These are phyloP conservation scores for Drosophila subpulchrella DNA, from an alignment of 1,140 invertebrate genomes.

Conservation along the genomic window DNA sequence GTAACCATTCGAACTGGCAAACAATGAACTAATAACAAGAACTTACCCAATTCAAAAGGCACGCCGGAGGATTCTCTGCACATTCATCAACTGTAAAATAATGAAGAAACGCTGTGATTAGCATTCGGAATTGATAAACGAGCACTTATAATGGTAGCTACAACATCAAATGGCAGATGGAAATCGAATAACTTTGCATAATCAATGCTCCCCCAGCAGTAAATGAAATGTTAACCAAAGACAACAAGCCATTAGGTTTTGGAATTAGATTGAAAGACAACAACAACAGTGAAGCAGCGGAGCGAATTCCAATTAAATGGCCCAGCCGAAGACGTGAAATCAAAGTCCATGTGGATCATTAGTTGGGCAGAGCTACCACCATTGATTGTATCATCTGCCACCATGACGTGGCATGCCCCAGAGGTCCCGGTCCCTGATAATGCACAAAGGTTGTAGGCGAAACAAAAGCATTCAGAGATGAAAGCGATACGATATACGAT, in stretches of 20 bases:
- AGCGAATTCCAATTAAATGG: slow-evolving; percentile 39
- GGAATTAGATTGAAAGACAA: slow-evolving; percentile 50
- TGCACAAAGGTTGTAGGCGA: slow-evolving; percentile 65
- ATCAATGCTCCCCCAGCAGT: slow-evolving; percentile 29
- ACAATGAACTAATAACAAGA: slow-evolving; percentile 53
- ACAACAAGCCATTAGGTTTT: slow-evolving; percentile 24
- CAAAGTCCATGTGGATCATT: slow-evolving; percentile 16
- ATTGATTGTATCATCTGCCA: slow-evolving; percentile 39
- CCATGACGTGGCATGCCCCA: slow-evolving; percentile 22
- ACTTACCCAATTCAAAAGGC: slow-evolving; percentile 48
- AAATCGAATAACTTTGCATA: slow-evolving; percentile 44
- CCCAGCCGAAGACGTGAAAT: slow-evolving; percentile 17
- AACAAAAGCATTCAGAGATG: slow-evolving; percentile 33
- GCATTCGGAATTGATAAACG: slow-evolving; percentile 46
- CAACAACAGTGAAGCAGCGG: slow-evolving; percentile 4
- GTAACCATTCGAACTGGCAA: slow-evolving; percentile 45
- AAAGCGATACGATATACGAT: slow-evolving; percentile 13
- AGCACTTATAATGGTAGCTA: not conserved
- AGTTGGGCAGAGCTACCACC: not conserved
- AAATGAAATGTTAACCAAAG: slow-evolving; percentile 54
- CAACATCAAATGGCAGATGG: slow-evolving; percentile 40
- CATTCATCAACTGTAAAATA: slow-evolving; percentile 50
- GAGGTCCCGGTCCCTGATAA: slow-evolving; percentile 32
- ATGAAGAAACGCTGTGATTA: slow-evolving; percentile 45
- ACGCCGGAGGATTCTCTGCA: not conserved